phyloP scores from a whole-genome alignment of 1,140 invertebrate genomes.

The Drosophila watanabei region DNA sequence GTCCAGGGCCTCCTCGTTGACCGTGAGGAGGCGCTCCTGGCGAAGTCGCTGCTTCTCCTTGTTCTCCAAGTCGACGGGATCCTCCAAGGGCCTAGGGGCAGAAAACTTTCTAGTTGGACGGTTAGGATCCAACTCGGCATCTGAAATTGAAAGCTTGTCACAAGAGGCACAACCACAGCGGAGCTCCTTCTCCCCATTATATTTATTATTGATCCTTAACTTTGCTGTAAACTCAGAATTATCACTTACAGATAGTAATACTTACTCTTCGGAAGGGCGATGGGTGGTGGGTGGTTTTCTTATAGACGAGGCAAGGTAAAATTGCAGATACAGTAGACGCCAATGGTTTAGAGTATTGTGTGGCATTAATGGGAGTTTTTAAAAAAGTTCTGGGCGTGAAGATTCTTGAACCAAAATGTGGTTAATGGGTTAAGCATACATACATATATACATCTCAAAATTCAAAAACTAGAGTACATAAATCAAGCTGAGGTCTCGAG shows the following conservation, averaged over 20 bases:
- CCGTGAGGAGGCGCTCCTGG: slow-evolving; percentile 83
- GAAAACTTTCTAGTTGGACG: slow-evolving; percentile 89
- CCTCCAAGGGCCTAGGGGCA: slow-evolving; percentile 87
- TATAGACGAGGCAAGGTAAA: slow-evolving; percentile 60
- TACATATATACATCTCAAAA: slow-evolving; percentile 57
- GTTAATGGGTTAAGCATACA: slow-evolving; percentile 52
- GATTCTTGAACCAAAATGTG: slow-evolving; percentile 34
- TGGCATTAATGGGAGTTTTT: slow-evolving; percentile 53
- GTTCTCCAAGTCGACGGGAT: slow-evolving; percentile 86
- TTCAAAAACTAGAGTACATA: slow-evolving; percentile 37
- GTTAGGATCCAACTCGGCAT: slow-evolving; percentile 87
- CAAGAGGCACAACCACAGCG: slow-evolving; percentile 7
- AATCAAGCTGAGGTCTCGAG: slow-evolving; percentile 29
- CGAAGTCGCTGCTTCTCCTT: slow-evolving; percentile 87
- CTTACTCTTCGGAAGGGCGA: slow-evolving; percentile 50
- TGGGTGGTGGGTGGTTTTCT: slow-evolving; percentile 27
- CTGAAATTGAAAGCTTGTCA: slow-evolving; percentile 63
- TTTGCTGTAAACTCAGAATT: not conserved
- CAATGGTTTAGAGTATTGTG: slow-evolving; percentile 64
- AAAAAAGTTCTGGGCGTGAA: slow-evolving; percentile 35
- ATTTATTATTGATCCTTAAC: slow-evolving; percentile 6
- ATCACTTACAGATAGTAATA: slow-evolving; percentile 44
- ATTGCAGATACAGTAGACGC: slow-evolving; percentile 73
- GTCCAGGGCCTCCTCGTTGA: slow-evolving; percentile 85
- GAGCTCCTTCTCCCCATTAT: not conserved